Evolutionary conservation across 1,140 invertebrate species (phyloP).

Genomic region (Pseudomyrmex flavicornis): DNA sequence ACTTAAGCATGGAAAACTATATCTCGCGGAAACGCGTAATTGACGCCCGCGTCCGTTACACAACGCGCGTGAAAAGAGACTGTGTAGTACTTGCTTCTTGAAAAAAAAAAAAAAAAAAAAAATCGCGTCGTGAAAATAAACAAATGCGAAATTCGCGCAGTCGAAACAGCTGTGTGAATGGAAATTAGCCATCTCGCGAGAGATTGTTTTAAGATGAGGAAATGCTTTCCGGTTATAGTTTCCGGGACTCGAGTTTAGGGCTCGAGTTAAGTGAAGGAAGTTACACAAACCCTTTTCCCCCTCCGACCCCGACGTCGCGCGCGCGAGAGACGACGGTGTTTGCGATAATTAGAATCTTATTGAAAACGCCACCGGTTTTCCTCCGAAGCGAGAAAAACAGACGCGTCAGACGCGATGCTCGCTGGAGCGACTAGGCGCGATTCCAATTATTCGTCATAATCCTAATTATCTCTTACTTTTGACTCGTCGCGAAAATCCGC

Average conservation of each 20-base stretch:
- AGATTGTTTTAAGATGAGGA: slow-evolving; percentile 27
- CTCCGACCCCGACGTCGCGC: background rate
- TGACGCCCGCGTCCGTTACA: background rate
- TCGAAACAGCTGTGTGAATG: slow-evolving; percentile 24
- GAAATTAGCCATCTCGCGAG: slow-evolving; percentile 39
- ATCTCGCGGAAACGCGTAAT: background rate
- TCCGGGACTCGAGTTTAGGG: slow-evolving; percentile 39
- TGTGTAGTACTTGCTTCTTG: no score
- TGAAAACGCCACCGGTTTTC: slow-evolving; percentile 35
- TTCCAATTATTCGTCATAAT: slow-evolving; percentile 69
- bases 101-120: background rate
- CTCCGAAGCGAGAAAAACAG: slow-evolving; percentile 23
- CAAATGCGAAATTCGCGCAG: background rate
- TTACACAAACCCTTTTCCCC: slow-evolving; percentile 44
- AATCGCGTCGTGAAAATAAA: slow-evolving; percentile 6
- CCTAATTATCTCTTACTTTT: slow-evolving; percentile 73
- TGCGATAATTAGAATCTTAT: slow-evolving; percentile 67
- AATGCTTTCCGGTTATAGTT: slow-evolving; percentile 46
- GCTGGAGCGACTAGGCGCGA: slow-evolving; percentile 50
- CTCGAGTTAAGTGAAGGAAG: slow-evolving; percentile 12
- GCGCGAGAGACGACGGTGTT: slow-evolving; percentile 27
- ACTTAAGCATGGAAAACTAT: no score
- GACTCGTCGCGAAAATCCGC: slow-evolving; percentile 62
- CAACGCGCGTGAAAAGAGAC: no score
- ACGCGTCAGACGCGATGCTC: slow-evolving; percentile 17